Evolutionary conservation across 2,888 invertebrate species (phyloP).

Genomic region (Clanis bilineata): DNA sequence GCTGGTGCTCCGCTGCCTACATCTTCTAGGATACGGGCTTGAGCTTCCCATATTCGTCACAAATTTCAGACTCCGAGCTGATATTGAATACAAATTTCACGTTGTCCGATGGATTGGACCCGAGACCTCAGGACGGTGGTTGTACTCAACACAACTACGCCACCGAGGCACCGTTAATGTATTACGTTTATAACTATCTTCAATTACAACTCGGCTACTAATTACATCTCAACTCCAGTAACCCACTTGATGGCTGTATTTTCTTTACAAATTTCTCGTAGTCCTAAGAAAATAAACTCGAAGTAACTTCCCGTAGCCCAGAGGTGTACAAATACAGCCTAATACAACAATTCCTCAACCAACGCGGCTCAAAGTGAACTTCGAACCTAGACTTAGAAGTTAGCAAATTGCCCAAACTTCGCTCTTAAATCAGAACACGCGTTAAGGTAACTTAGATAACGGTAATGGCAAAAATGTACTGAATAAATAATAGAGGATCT

Average conservation of each 20-base stretch:
- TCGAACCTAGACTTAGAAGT: conserved; percentile 16
- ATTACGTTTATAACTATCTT: too few relatives aligned
- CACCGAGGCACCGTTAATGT: too few relatives aligned
- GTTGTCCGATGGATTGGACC: too few relatives aligned
- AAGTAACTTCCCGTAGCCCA: not conserved
- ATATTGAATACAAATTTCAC: too few relatives aligned
- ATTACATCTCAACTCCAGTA: not conserved
- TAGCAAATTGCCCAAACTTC: conserved; percentile 23
- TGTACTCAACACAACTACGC: too few relatives aligned
- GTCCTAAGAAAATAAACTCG: not conserved
- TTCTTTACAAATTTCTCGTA: not conserved
- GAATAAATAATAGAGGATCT: too few relatives aligned
- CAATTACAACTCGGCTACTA: too few relatives aligned
- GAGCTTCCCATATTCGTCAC: too few relatives aligned
- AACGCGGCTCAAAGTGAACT: conserved; percentile 3
- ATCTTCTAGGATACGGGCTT: too few relatives aligned
- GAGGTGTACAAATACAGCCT: not conserved
- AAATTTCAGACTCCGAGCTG: too few relatives aligned
- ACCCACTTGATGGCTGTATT: not conserved
- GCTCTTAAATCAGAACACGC: conserved; percentile 23
- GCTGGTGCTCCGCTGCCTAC: too few relatives aligned
- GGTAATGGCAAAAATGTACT: not conserved
- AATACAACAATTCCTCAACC: conserved; percentile 1
- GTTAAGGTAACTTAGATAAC: not conserved
- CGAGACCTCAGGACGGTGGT: too few relatives aligned